Base-by-base conservation (phyloP, 2,888 invertebrate genomes). In the Apantesis nais region DNA sequence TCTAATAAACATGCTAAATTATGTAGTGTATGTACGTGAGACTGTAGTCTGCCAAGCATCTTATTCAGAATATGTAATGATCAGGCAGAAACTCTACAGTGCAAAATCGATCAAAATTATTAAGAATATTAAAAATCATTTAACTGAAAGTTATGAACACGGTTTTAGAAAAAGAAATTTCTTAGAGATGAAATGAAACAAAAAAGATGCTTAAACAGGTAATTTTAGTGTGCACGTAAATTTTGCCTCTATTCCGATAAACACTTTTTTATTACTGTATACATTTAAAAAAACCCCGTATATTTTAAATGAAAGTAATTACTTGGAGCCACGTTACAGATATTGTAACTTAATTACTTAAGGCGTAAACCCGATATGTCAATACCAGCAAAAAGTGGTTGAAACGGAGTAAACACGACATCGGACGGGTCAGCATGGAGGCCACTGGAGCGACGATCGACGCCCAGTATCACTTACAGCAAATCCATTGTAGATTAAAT, bases 401-500 rank as follows among this genome's bases (percentile, higher is more conserved):
- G 79, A 83, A 85, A 82, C 84, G 79, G 82, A 85, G 83, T 83
- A 82, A 86, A 83, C 82, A 70, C 65, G 74, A 78, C 69, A 75
- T 60, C 66, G 72, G 72, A 55, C 65, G 66, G 70, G 77, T 75
- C 72, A 65, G 48, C 71, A 81, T 82, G 79, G 83, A 87, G 87
- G 85, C 81, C 87, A 81, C 62, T 76, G 81, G 82, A 81, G 67
- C 79, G 78, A 77, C 71, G 74, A 61, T 62, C 72, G 62, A 60
- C 48, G 48, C 74, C 77, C 78, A 84, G 87, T 91, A 84, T 92
- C 86, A 78, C 81, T 90, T 91, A 84, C 89, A 84, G 69, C 73
- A 71, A 80, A 78, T 78, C 78, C 71, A 74, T 78, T 68, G 61
- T 67, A 66, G 70, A 78, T 89, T 85, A 75, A 75, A 83, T 89